Conservation (phyloP, 2,113 vertebrate species). For the Octodon degus region DNA sequence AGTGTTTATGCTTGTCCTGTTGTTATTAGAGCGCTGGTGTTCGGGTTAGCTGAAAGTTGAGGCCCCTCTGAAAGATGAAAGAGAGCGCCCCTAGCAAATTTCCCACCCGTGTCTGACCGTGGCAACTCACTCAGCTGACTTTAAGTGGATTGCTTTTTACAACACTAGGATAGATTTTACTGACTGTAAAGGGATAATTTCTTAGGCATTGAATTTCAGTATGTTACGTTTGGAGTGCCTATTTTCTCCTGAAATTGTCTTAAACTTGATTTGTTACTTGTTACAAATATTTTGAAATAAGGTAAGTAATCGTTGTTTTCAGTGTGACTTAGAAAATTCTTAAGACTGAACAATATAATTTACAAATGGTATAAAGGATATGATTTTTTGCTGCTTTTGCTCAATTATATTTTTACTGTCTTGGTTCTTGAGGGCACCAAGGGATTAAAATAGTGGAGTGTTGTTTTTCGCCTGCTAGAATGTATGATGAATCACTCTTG, state of each 20-base stretch:
- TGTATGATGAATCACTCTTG: constrained; percentile 85
- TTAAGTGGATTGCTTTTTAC: constrained; percentile 10
- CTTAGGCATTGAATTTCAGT: constrained; percentile 20
- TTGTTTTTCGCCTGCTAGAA: constrained; percentile 85
- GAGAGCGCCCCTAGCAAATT: not conserved
- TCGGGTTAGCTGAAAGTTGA: not conserved
- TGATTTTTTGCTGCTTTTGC: constrained; percentile 3
- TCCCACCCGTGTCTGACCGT: not conserved
- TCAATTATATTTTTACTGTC: constrained; percentile 71
- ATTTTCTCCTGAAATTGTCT: not conserved
- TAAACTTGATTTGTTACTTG: constrained; percentile 50
- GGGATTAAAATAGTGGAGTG: constrained; percentile 83
- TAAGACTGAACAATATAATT: not conserved
- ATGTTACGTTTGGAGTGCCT: constrained; percentile 12
- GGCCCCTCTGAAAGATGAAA: not conserved
- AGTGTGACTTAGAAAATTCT: not conserved
- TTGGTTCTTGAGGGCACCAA: constrained; percentile 64
- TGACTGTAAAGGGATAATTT: constrained; percentile 24
- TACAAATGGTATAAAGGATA: not conserved
- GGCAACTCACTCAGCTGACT: not conserved
- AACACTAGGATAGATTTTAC: not conserved
- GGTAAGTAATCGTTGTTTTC: constrained; percentile 69
- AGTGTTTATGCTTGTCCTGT: not conserved
- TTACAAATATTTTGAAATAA: constrained; percentile 39
- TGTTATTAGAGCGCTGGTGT: not conserved